phyloP scores from a whole-genome alignment of 2,113 vertebrate species.

The Herpailurus yagouaroundi region DNA sequence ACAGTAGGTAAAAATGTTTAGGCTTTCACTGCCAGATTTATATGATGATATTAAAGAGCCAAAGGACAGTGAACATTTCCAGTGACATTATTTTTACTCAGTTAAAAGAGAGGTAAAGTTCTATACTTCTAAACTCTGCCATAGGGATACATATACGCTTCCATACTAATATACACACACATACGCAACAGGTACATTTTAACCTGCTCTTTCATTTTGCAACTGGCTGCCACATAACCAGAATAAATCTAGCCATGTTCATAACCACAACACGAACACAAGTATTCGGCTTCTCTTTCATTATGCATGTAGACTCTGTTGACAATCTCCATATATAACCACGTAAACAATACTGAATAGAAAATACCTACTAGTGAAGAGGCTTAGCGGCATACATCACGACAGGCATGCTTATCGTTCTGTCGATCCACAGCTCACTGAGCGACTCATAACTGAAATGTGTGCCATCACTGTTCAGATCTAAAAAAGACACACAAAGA shows the following conservation, averaged over 20 bases:
- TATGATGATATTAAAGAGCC: background rate
- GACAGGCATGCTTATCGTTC: slow-evolving; percentile 62
- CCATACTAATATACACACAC: background rate
- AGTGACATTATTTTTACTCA: background rate
- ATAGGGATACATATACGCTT: background rate
- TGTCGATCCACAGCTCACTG: slow-evolving; percentile 65
- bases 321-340: background rate
- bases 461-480: slow-evolving; percentile 75
- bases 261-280: background rate
- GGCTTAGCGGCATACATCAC: background rate
- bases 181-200: background rate
- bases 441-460: background rate
- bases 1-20: background rate
- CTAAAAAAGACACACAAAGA: slow-evolving; percentile 51
- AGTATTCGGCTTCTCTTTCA: background rate
- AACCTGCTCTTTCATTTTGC: background rate
- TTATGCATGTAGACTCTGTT: background rate
- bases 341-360: background rate
- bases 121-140: background rate
- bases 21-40: background rate
- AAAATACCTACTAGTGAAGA: slow-evolving; percentile 74
- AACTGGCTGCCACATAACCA: background rate
- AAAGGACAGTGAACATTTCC: background rate
- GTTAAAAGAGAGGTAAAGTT: background rate
- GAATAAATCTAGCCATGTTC: background rate